These are phyloP conservation scores for Phalacrocorax pelagicus DNA, from an alignment of 2,113 vertebrate genomes.

Conservation along the genomic window DNA sequence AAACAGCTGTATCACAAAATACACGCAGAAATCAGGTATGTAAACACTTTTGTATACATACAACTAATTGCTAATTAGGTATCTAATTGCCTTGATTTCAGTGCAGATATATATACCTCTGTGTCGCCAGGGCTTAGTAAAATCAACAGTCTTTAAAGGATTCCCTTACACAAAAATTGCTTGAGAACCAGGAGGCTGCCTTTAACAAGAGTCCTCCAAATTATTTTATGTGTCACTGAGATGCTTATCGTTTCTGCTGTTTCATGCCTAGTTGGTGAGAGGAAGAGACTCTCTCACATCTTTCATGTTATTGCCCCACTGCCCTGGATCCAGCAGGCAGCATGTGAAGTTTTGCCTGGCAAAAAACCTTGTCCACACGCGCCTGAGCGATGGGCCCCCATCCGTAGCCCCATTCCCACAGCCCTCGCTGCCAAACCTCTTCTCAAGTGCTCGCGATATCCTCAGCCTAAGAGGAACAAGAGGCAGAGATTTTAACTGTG, in stretches of 20 bases:
- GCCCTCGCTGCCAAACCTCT: background rate
- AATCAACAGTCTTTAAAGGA: background rate
- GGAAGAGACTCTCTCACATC: background rate
- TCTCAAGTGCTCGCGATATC: background rate
- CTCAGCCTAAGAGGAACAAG: background rate
- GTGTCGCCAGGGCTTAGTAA: background rate
- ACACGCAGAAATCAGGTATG: background rate
- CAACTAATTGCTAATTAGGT: background rate
- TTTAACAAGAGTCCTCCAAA: background rate
- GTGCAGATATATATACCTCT: background rate
- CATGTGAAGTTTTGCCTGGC: background rate
- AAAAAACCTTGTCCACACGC: background rate
- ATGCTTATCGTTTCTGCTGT: background rate
- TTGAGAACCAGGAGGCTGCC: background rate
- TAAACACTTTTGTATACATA: background rate
- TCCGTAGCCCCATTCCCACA: background rate
- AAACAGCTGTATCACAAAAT: background rate
- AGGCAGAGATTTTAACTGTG: background rate
- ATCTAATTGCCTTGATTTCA: background rate
- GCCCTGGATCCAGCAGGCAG: background rate
- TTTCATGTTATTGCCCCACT: background rate
- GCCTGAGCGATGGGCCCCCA: background rate
- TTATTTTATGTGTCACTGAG: background rate
- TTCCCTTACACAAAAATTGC: fast-evolving
- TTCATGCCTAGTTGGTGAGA: background rate